Base-by-base conservation (phyloP, 1,140 invertebrate species). In the Anastrepha obliqua region DNA sequence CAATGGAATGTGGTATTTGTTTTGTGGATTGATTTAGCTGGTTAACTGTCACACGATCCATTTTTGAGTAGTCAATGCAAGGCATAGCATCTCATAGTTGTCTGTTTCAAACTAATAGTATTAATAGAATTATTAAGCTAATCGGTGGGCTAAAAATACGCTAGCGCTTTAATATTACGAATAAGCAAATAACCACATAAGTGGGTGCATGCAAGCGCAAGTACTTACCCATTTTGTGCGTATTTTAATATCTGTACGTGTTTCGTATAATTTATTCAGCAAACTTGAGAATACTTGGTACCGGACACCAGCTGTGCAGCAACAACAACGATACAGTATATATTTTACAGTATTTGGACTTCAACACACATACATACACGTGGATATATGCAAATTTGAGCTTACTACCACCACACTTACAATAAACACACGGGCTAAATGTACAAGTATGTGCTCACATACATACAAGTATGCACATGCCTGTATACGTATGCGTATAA, bases 181-280 rank as follows among this genome's bases (percentile, higher is more conserved):
- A 8, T 8, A 55, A 55, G 51, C 51, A 55, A 74, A 58, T 15
- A 81, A 20, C 51, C 51, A 78, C 20, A 20, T 55, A 42, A 47
- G 44, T 42, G 74, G 42, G 42, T 55, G 44, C 74, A 55, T 42
- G 3, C 55, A 17, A 51, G 9, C 74, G 47, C 74, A 55, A 81
- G 74, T 81, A 81, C 74, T 81, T 81, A 81, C 74, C 74, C 74
- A 81, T 81, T 81, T 81, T 81, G 44, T 29, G 47, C n/a, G 47
- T 55, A 51, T 81, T 17, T 55, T 81, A 51, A 58, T 58, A 8
- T 20, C n/a, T 51, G n/a, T 81, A 47, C 74, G 74, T 81, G 74
- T 47, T 81, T 17, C 20, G n/a, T 51, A 47, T n/a, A 81, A 58
- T 81, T 81, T 81, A 58, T 81, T 11, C 74, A 55, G 47, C 8